Base-by-base conservation (phyloP, 35 echinoderm and acorn worm species). In the Ophiothrix spiculata region DNA sequence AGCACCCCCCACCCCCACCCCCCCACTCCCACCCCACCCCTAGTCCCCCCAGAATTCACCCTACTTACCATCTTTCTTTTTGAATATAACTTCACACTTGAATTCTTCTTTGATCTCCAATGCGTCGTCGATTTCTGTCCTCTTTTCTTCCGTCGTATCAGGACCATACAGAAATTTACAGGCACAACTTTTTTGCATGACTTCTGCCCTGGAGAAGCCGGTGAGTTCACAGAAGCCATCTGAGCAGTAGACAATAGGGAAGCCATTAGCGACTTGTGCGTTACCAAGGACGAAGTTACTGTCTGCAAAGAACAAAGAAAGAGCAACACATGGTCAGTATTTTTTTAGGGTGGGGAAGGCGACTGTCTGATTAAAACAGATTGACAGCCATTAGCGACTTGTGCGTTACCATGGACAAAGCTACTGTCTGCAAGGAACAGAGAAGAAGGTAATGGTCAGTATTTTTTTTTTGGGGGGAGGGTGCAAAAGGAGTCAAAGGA, bases 151-250 rank as follows among this genome's bases (percentile, higher is more conserved):
- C 41, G 92, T 60, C 28, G 96, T 99, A 73, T 99, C 92, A n/a
- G 86, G 86, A 15, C 96, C 96, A 35, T 89, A 99, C 25, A 99
- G 83, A 83, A 99, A 90, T 75, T 92, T 92, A 77, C 92, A 93
- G 45, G 96, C 96, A 87, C 92, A 99, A 77, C 89, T 92, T 84
- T 94, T 99, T 73, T 94, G 96, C 92, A 99, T 94, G 36, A 94
- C 92, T 54, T 99, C 92, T 74, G 96, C 96, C 77, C 92, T 49
- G 25, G 84, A 77, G 75, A 91, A 99, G 49, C 92, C 91, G 28
- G 96, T 99, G 75, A 99, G 96, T 40, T 99, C 92, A 64, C 96
- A 99, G 87, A 99, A 99, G 56, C 96, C 96, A 92, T 99, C 96
- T 12, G 96, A 99, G 75, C 96, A 99, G 79, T 94, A 99, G 1